A percentile compares a stretch with the other conserved stretches of the same genome.
phyloP scores from a whole-genome alignment of 2,113 vertebrate genomes.

The Pandion haliaetus region DNA sequence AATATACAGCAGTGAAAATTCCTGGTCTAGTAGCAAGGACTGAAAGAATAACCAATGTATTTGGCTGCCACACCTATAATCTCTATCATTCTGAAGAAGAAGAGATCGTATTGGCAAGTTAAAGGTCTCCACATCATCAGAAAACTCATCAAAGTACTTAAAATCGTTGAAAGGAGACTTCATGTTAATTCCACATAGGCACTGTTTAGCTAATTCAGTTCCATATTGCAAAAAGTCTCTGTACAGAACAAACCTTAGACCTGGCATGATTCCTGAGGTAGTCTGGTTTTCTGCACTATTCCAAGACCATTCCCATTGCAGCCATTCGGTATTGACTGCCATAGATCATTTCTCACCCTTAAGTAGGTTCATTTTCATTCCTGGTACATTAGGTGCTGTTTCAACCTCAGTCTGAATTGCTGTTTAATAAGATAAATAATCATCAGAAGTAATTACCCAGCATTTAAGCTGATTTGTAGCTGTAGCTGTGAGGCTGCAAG shows the following conservation, averaged over 20 bases:
- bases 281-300: neutral
- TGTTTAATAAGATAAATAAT: constrained; percentile 48
- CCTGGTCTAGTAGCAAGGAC: neutral
- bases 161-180: neutral
- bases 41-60: neutral
- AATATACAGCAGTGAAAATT: neutral
- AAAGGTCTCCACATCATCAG: neutral
- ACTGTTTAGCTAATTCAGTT: neutral
- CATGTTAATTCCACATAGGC: neutral
- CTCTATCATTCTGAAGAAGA: neutral
- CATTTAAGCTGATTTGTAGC: constrained; percentile 8
- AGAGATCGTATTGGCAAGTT: neutral
- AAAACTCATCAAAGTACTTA: neutral
- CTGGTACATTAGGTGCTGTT: constrained; percentile 39
- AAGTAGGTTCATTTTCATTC: constrained; percentile 31
- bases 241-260: neutral
- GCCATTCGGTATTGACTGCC: neutral
- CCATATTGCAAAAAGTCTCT: neutral
- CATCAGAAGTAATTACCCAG: constrained; percentile 23
- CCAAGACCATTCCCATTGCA: neutral
- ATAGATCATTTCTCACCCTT: constrained; percentile 11
- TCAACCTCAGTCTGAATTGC: constrained; percentile 12
- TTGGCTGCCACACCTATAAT: neutral
- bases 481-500: neutral
- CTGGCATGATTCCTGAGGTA: neutral